phyloP scores from a whole-genome alignment of 2,113 vertebrate species.

The Uria aalge region DNA sequence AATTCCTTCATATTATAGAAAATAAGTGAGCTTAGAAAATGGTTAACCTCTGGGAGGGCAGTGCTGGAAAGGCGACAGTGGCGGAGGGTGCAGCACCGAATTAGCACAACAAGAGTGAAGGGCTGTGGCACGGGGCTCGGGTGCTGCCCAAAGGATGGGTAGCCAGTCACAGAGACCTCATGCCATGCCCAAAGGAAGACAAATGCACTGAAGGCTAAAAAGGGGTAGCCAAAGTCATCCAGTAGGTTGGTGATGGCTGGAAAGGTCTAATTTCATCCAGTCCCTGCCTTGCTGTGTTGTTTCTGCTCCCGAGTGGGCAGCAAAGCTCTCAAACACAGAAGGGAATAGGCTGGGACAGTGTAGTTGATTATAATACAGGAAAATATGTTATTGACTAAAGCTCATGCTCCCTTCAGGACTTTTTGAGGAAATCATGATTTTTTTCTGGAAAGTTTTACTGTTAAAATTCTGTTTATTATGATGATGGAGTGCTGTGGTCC shows the following conservation, averaged over 20 bases:
- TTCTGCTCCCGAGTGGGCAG: neutral
- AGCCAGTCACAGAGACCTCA: neutral
- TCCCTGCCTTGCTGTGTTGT: neutral
- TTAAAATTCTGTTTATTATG: neutral
- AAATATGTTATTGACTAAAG: neutral
- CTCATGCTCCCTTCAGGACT: neutral
- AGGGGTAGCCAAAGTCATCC: neutral
- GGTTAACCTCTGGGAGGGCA: neutral
- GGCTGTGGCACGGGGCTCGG: accelerated
- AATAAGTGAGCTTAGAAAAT: neutral
- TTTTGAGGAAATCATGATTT: neutral
- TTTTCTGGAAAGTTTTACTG: neutral
- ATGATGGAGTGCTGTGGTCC: neutral
- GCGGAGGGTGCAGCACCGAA: accelerated
- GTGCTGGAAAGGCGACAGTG: accelerated
- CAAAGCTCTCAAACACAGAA: neutral
- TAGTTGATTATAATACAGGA: neutral
- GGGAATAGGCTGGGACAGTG: neutral
- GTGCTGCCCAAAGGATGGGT: neutral
- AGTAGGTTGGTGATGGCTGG: neutral
- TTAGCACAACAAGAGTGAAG: accelerated
- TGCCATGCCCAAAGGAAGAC: neutral
- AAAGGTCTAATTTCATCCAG: neutral
- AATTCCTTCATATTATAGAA: neutral
- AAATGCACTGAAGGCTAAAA: neutral